phyloP scores from a whole-genome alignment of 35 echinoderm and acorn worm genomes.

The Strongylocentrotus purpuratus region DNA sequence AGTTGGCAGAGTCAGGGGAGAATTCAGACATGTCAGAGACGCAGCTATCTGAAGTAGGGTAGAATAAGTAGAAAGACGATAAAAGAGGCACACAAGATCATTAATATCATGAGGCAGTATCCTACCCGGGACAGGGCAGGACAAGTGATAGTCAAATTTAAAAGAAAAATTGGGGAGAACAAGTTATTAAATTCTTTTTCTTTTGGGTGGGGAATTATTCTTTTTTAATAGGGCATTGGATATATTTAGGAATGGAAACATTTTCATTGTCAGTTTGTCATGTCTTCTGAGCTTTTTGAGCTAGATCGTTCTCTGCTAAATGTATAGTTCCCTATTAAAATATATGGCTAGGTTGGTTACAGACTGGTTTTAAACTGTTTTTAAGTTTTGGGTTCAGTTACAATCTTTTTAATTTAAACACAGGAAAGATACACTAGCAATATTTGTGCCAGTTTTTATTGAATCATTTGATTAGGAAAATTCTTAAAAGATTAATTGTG shows the following conservation, averaged over 20 bases:
- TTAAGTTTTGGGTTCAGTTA: neutral
- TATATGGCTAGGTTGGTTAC: neutral
- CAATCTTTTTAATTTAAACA: no score
- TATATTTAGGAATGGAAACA: neutral
- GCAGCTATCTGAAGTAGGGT: slow-evolving; percentile 33
- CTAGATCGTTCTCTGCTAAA: neutral
- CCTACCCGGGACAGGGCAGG: neutral
- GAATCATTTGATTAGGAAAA: neutral
- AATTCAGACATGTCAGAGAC: slow-evolving; percentile 47
- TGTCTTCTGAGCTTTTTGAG: neutral
- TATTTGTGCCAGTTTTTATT: neutral
- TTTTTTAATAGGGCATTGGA: neutral
- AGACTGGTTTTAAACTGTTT: neutral
- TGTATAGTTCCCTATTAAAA: neutral
- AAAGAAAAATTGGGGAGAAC: no score
- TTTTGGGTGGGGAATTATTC: no score
- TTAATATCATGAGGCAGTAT: neutral
- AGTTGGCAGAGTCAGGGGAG: slow-evolving; percentile 6
- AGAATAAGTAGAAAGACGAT: neutral
- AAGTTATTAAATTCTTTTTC: no score
- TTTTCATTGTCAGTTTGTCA: neutral
- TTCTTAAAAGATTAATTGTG: neutral
- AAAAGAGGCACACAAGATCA: slow-evolving; percentile 9
- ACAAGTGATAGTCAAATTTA: neutral
- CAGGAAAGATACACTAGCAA: neutral